These are phyloP conservation scores for Xylocopa sonorina DNA, from an alignment of 1,140 invertebrate species.

Conservation along the genomic window DNA sequence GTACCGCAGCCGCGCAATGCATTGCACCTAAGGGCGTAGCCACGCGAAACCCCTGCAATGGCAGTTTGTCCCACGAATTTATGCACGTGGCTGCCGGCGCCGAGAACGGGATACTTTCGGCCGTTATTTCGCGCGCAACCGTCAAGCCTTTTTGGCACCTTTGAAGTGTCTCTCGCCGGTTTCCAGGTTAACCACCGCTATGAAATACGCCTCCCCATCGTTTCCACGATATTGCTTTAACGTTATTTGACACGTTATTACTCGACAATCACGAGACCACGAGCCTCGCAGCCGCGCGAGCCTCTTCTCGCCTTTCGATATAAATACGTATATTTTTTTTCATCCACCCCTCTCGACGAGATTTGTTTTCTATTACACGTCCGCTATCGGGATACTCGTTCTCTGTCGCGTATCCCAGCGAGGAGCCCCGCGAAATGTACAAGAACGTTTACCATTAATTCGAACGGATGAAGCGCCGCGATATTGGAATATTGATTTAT, in stretches of 20 bases:
- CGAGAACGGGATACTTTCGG: conserved; percentile 61
- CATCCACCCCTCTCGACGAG: not conserved
- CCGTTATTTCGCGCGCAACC: conserved; percentile 53
- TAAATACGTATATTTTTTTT: too few relatives aligned
- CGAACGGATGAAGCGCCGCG: conserved; percentile 18
- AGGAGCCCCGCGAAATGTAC: not conserved
- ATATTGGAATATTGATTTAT: conserved; percentile 23
- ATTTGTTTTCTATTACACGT: not conserved
- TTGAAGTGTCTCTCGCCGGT: conserved; percentile 62
- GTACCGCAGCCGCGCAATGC: conserved; percentile 48
- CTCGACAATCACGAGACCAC: not conserved
- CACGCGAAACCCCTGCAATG: conserved; percentile 61
- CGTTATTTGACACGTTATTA: conserved; percentile 48
- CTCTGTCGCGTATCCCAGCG: not conserved
- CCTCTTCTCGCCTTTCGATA: not conserved
- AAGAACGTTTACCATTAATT: conserved; percentile 12
- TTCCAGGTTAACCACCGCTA: conserved; percentile 52
- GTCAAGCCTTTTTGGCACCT: conserved; percentile 58
- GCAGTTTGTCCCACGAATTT: conserved; percentile 58
- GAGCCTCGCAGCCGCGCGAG: not conserved
- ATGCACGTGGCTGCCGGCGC: conserved; percentile 40
- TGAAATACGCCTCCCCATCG: conserved; percentile 48
- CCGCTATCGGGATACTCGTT: not conserved
- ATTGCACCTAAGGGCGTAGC: conserved; percentile 65
- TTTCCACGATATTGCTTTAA: conserved; percentile 30